Evolutionary conservation across 2,113 vertebrate genomes (phyloP), one percentile per base, ranked within the genome.

Genomic region (Madoqua kirkii): DNA sequence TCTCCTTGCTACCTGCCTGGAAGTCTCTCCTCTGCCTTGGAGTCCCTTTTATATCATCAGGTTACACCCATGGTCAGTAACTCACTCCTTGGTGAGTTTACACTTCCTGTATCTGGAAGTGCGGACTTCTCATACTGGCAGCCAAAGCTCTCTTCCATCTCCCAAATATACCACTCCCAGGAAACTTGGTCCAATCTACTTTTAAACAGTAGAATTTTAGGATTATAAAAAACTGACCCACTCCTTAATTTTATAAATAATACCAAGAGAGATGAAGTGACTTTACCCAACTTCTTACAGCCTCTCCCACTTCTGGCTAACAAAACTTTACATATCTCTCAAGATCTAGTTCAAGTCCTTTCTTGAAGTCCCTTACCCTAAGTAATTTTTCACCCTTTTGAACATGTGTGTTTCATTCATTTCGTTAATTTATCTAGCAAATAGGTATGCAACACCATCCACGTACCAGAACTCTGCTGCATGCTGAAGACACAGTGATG

Each of bases 151-250:
- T 97, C 33, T 7, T 6, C 82, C 43, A 29, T 71, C 33, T 21
- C 31, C 62, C 43, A 84, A 62, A 95, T 83, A 12, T 87, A 48
- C 14, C 45, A 67, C 36, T 95, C 29, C 45, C 36, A 90, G 48
- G 64, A 93, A 95, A 36, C 52, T 95, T 67, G 23, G 17, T 95
- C 55, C 7, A 82, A 17, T 31, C 29, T 14, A 82, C 52, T 87
- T 96, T 83, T 83, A 96, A 93, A 95, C 31, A 55, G n/a, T 78
- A 93, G 23, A 95, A 89, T 86, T 96, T 97, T 96, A 91, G 60
- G 55, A 29, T 23, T 94, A 16, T 81, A 62, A 86, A 91, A 82
- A 52, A 71, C 50, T 71, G 3, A 78, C 29, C 64, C 60, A 54
- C 71, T 57, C 23, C 45, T 95, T 76, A 89, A 5, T 95, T 96